These are phyloP conservation scores for Valencia hispanica DNA, from an alignment of 2,797 vertebrate species.

Conservation along the genomic window DNA sequence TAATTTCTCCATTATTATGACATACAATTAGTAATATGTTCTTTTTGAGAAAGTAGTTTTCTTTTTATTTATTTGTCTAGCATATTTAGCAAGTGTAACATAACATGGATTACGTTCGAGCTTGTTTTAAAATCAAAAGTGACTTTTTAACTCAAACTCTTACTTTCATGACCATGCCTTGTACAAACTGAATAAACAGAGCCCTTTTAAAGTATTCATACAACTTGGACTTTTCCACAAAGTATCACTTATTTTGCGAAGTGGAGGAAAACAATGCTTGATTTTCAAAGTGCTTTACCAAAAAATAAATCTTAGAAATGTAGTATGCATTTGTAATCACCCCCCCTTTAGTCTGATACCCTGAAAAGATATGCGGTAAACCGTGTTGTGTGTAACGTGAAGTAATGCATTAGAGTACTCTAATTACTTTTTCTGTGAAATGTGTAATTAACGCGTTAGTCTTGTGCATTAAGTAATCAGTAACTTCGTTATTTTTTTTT, in stretches of 20 bases:
- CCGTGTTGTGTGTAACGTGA: too few species aligned
- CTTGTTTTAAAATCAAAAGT: constrained; percentile 29
- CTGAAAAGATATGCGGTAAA: background rate
- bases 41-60: constrained; percentile 1
- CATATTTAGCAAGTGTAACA: constrained; percentile 30
- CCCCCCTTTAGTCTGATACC: background rate
- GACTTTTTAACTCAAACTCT: background rate
- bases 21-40: background rate
- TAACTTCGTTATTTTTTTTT: too few species aligned
- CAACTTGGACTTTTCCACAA: background rate
- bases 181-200: background rate
- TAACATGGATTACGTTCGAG: constrained; percentile 43
- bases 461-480: too few species aligned
- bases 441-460: too few species aligned
- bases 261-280: background rate
- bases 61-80: constrained; percentile 25
- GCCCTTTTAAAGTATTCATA: background rate
- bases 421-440: too few species aligned
- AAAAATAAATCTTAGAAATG: background rate
- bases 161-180: background rate
- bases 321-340: background rate
- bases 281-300: background rate
- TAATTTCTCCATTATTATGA: background rate
- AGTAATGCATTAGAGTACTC: too few species aligned
- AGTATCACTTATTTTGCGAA: background rate